Evolutionary conservation across 2,113 vertebrate species (phyloP).

Genomic region (Rhinoderma darwinii): DNA sequence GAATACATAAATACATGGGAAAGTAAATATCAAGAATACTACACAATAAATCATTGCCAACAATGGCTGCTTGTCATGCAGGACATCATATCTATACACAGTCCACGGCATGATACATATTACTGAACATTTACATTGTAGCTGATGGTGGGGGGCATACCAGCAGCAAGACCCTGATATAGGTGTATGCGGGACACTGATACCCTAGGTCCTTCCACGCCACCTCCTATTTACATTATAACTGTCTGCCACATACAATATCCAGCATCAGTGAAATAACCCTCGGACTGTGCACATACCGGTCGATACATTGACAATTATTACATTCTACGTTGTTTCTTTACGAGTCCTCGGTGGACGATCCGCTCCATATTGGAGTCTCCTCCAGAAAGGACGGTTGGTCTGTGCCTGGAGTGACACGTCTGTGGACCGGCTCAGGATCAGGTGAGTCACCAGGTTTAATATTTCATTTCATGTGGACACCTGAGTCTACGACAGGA

Average conservation of each 20-base stretch:
- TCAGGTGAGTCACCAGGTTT: neutral
- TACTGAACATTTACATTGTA: neutral
- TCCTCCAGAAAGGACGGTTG: neutral
- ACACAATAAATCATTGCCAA: too few relatives aligned
- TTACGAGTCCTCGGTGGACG: neutral
- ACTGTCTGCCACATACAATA: neutral
- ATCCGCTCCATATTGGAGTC: neutral
- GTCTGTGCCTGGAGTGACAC: neutral
- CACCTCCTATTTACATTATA: neutral
- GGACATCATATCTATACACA: neutral
- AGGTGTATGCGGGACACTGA: too few relatives aligned
- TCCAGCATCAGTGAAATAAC: neutral
- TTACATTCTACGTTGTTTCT: neutral
- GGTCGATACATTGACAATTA: neutral
- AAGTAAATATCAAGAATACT: too few relatives aligned
- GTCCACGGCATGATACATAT: too few relatives aligned
- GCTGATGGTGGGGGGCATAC: neutral
- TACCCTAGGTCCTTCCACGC: neutral
- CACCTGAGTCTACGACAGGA: neutral
- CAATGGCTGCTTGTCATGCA: too few relatives aligned
- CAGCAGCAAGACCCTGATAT: too few relatives aligned
- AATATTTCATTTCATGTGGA: neutral
- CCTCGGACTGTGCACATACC: neutral
- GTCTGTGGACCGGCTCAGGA: neutral
- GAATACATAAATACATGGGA: too few relatives aligned